phyloP scores from a whole-genome alignment of 2,113 vertebrate genomes.

The Triplophysa dalaica region DNA sequence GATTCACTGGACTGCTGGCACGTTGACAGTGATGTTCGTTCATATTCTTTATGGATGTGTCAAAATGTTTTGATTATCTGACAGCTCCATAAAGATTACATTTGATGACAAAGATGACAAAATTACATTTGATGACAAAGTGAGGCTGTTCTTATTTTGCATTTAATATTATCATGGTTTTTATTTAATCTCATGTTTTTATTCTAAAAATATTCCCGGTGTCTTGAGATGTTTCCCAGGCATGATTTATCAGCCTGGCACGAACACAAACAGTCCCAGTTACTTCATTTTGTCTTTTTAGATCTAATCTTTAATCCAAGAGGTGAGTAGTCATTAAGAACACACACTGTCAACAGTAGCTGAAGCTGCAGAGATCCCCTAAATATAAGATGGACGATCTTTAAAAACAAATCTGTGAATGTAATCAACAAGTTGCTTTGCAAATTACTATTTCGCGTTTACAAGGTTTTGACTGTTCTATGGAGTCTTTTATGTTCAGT shows the following conservation, averaged over 20 bases:
- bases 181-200: neutral
- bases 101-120: neutral
- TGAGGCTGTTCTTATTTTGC: neutral
- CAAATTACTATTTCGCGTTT: neutral
- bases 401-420: conserved; percentile 3
- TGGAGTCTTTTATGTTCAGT: neutral
- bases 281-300: conserved; percentile 15
- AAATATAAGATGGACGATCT: conserved; percentile 26
- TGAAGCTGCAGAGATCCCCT: conserved; percentile 18
- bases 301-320: conserved; percentile 1
- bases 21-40: neutral
- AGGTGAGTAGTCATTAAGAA: conserved; percentile 23
- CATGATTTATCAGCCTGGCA: conserved; percentile 24
- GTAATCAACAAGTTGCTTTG: neutral
- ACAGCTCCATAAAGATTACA: neutral
- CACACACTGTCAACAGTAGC: neutral
- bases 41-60: neutral
- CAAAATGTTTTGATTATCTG: neutral
- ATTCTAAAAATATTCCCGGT: neutral
- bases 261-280: neutral
- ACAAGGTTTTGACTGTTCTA: neutral
- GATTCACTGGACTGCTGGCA: neutral
- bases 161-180: neutral
- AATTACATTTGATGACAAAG: neutral
- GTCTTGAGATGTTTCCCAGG: neutral